These are phyloP conservation scores for Augochlora pura DNA, from an alignment of 1,140 invertebrate genomes.

Conservation along the genomic window DNA sequence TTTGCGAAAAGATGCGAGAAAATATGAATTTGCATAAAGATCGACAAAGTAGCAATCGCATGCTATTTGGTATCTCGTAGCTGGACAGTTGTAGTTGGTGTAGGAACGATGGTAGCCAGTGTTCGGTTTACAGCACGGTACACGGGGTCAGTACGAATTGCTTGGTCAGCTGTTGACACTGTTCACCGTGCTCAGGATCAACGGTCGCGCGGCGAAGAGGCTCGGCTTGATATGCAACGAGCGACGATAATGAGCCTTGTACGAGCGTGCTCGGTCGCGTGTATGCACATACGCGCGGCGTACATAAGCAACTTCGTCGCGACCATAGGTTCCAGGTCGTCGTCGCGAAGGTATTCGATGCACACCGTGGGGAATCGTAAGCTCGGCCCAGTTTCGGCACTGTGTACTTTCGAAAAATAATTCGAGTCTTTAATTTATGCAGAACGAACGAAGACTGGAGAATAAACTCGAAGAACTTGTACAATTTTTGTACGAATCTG, in stretches of 20 bases:
- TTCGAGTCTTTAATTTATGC: too few relatives aligned
- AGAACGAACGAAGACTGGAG: too few relatives aligned
- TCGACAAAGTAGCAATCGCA: too few relatives aligned
- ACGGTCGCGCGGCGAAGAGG: neutral
- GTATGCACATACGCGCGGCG: neutral
- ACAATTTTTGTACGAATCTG: too few relatives aligned
- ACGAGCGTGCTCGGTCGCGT: neutral
- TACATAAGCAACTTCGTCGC: neutral
- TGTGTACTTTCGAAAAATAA: neutral
- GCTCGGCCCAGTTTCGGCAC: slow-evolving; percentile 16
- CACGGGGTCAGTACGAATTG: slow-evolving; percentile 2
- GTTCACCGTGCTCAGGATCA: slow-evolving; percentile 12
- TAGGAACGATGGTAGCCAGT: neutral
- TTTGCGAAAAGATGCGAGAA: too few relatives aligned
- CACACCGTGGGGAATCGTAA: neutral
- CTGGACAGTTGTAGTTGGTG: too few relatives aligned
- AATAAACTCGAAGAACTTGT: too few relatives aligned
- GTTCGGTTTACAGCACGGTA: neutral
- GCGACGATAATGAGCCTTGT: slow-evolving; percentile 33
- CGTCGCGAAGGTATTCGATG: neutral
- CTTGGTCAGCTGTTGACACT: slow-evolving; percentile 38
- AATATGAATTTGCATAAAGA: too few relatives aligned
- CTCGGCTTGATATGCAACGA: slow-evolving; percentile 35
- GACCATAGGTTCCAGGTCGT: neutral
- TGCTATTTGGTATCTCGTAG: too few relatives aligned